Conservation (phyloP, 2,888 invertebrate species). For the Hydrotaea diabolus region DNA sequence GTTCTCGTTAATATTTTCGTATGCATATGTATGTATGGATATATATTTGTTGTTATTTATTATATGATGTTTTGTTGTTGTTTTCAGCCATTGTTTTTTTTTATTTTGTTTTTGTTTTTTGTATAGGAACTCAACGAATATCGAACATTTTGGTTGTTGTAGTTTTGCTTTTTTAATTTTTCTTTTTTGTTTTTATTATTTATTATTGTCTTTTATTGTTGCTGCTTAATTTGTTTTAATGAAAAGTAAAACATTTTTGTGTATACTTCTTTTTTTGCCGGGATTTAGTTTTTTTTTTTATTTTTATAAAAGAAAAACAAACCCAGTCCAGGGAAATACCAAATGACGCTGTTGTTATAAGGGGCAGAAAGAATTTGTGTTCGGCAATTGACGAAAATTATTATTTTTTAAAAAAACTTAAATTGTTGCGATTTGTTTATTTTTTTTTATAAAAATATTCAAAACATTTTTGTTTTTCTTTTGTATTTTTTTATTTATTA, state of each 20-base stretch:
- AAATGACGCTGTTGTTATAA: not conserved
- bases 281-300: not conserved
- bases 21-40: slow-evolving; percentile 26
- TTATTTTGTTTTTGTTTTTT: slow-evolving; percentile 43
- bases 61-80: slow-evolving; percentile 19
- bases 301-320: not conserved
- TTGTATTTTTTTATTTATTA: not conserved
- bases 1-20: slow-evolving; percentile 6
- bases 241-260: slow-evolving; percentile 38
- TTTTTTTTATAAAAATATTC: not conserved
- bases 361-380: not conserved
- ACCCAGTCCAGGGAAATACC: not conserved
- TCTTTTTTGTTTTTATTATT: slow-evolving; percentile 47
- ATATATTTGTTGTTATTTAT: slow-evolving; percentile 25
- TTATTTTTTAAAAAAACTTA: not conserved
- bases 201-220: slow-evolving; percentile 25
- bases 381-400: slow-evolving; percentile 31
- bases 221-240: slow-evolving; percentile 19
- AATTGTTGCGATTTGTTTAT: not conserved
- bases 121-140: slow-evolving; percentile 65
- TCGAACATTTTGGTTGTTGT: slow-evolving; percentile 58
- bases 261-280: slow-evolving; percentile 33
- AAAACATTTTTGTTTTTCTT: not conserved
- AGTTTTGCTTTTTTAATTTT: slow-evolving; percentile 41
- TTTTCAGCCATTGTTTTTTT: slow-evolving; percentile 19